phyloP scores from a whole-genome alignment of 2,113 vertebrate genomes.

The Pheucticus melanocephalus region DNA sequence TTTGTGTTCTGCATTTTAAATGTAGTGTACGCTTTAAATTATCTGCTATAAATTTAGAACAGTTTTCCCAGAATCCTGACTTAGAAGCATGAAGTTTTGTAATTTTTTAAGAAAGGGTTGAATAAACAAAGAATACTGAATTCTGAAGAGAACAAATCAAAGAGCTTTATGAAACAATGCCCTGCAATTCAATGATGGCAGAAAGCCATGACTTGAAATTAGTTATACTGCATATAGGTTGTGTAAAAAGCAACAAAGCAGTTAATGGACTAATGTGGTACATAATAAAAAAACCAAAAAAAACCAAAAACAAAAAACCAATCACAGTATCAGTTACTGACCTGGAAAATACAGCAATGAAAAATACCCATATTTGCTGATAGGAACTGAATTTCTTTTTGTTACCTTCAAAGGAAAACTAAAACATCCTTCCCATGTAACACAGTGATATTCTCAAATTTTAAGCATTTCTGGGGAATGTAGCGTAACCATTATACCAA shows the following conservation, averaged over 20 bases:
- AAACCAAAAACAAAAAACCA: neutral
- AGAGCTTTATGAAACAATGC: neutral
- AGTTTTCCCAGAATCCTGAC: neutral
- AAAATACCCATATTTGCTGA: neutral
- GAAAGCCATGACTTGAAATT: neutral
- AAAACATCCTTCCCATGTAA: neutral
- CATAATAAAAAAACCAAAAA: neutral
- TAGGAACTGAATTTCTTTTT: neutral
- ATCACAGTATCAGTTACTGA: neutral
- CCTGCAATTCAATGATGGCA: neutral
- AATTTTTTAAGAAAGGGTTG: neutral
- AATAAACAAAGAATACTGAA: neutral
- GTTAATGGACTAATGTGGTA: neutral
- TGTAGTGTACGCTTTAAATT: rapidly evolving
- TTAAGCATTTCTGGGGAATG: neutral
- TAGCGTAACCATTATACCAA: neutral
- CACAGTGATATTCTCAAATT: neutral
- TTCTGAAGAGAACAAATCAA: neutral
- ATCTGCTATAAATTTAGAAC: neutral
- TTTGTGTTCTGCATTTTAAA: neutral
- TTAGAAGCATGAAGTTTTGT: neutral
- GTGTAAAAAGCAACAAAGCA: neutral
- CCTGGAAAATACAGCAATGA: neutral
- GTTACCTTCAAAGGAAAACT: neutral
- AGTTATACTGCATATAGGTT: neutral